Base-by-base conservation (phyloP, 2,888 invertebrate species). In the Leptinotarsa peninsularis region DNA sequence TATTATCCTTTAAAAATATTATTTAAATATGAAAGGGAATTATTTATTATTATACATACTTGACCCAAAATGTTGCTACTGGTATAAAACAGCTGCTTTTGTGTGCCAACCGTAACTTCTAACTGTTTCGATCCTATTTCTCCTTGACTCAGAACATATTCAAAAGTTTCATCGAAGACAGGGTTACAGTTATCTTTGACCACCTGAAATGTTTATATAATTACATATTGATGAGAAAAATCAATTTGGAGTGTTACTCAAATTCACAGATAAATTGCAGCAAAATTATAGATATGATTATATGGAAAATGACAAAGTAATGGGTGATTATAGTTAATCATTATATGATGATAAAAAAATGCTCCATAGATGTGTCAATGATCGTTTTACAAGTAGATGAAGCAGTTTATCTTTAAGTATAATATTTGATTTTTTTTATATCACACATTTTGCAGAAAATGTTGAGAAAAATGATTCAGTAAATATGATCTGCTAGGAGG, bases 171-270 rank as follows among this genome's bases (percentile, higher is more conserved):
- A 88, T 98, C 97, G 87, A 94, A 98, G 43, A 94, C 91, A 0
- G 98, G 97, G 90, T 95, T 96, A 85, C 96, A 96, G 85, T 93
- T 96, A 87, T 98, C 96, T 86, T 96, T 97, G 77, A 95, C 89
- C 17, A 92, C 91, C 92, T 93, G 79, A 67, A 83, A 83, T 43
- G 10, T 58, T 21, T 70, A 33, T 71, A 10, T 10, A 43, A 43
- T 43, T 43, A 43, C 10, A 49, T 54, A n/a, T 33, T 33, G 2
- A 33, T 7, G 33, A 33, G 7, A 7, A 33, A 49, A 23, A 21
- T 43, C 49, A 49, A 17, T 27, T 66, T 43, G 43, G 43, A 33
- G 27, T 66, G 7, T 27, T 66, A 10, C 7, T 27, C 10, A 33
- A 33, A 7, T 10, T 33, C 2, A 33, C 33, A 33, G 33, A 33